phyloP scores from a whole-genome alignment of 2,113 vertebrate species.

The cat (Felis catus) region DNA sequence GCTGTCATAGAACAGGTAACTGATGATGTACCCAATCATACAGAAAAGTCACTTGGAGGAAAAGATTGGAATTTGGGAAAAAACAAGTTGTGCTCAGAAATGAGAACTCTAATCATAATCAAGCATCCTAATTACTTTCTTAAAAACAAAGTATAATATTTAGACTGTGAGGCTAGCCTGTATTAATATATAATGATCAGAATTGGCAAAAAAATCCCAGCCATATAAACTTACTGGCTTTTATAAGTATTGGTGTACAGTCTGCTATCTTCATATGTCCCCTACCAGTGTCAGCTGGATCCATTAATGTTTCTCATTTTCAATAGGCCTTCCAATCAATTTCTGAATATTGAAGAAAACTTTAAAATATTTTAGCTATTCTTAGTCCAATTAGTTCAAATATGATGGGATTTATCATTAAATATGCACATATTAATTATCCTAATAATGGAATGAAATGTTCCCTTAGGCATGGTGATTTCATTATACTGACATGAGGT shows the following conservation, averaged over 20 bases:
- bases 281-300: neutral
- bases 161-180: neutral
- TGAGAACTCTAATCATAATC: neutral
- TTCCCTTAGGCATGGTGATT: neutral
- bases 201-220: fast-evolving
- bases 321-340: neutral
- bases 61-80: neutral
- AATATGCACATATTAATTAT: neutral
- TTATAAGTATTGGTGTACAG: neutral
- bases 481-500: neutral
- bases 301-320: neutral
- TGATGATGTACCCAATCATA: neutral
- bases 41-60: neutral
- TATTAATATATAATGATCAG: neutral
- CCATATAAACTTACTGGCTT: neutral
- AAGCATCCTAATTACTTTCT: neutral
- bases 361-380: neutral
- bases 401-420: neutral
- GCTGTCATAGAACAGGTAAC: neutral
- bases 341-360: neutral
- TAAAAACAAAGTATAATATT: neutral
- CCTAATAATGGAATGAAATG: neutral
- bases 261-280: neutral
- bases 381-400: neutral
- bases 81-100: neutral